phyloP scores from a whole-genome alignment of 2,888 invertebrate genomes.

The Carterocephalus palaemon region DNA sequence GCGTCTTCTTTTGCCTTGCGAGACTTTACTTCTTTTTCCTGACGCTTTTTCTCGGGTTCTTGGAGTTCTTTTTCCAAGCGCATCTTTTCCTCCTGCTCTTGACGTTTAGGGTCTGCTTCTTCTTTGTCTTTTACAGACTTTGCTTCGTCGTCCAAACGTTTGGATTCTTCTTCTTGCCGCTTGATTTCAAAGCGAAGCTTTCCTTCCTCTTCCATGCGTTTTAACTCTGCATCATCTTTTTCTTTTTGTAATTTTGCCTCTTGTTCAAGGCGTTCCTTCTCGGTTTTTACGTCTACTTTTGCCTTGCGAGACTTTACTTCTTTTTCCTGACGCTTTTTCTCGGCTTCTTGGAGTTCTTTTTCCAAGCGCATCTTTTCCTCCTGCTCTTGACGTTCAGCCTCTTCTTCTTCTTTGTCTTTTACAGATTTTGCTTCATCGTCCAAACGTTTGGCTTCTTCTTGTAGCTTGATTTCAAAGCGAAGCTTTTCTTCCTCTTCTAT shows the following conservation, averaged over 20 bases:
- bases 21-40: constrained; percentile 24
- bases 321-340: constrained; percentile 8
- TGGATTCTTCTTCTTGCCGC: constrained; percentile 5
- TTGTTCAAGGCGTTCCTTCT: constrained; percentile 1
- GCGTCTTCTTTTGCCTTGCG: constrained; percentile 24
- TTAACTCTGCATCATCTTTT: constrained; percentile 23
- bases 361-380: constrained; percentile 20
- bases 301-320: neutral
- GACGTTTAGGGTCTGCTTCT: constrained; percentile 21
- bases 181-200: constrained; percentile 11
- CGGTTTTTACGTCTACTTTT: constrained; percentile 11
- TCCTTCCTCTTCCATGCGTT: constrained; percentile 26
- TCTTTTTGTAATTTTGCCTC: constrained; percentile 4
- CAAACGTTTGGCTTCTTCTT: constrained; percentile 4
- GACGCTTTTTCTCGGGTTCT: constrained; percentile 20
- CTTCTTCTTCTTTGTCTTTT: constrained; percentile 14
- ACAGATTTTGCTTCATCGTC: neutral
- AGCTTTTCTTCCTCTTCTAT: constrained; percentile 5
- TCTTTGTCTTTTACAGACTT: neutral
- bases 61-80: constrained; percentile 12
- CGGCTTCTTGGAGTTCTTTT: constrained; percentile 21
- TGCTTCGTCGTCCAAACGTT: neutral
- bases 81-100: constrained; percentile 18
- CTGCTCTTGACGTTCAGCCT: constrained; percentile 14
- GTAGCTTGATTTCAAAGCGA: constrained; percentile 5